These are phyloP conservation scores for Pseudopipra pipra DNA, from an alignment of 2,113 vertebrate species.

Conservation along the genomic window DNA sequence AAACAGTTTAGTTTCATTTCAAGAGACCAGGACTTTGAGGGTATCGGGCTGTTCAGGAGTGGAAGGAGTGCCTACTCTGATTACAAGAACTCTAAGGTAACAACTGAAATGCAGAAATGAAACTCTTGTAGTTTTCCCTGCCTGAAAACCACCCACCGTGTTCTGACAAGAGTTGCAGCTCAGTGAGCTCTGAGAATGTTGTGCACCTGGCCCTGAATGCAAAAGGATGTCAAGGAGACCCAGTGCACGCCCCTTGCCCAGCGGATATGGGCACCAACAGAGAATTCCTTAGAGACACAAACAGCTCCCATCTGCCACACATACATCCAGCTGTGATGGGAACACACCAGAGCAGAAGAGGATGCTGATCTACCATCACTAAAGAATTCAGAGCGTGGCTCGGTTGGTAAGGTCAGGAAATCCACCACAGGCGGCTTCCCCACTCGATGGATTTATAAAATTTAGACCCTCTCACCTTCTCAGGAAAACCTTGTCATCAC, in stretches of 20 bases:
- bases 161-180: constrained; percentile 14
- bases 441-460: background rate
- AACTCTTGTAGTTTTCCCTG: background rate
- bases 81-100: background rate
- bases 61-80: background rate
- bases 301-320: background rate
- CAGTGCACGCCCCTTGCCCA: background rate
- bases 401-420: background rate
- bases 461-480: background rate
- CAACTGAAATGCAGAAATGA: constrained; percentile 46
- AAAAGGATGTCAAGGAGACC: background rate
- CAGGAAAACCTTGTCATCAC: background rate
- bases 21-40: constrained; percentile 31
- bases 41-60: background rate
- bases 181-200: background rate
- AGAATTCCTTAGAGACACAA: constrained; percentile 19
- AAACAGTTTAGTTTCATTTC: constrained; percentile 46
- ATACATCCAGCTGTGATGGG: background rate
- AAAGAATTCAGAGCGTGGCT: background rate
- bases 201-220: background rate
- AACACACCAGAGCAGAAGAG: background rate
- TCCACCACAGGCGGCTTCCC: background rate
- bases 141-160: background rate
- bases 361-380: background rate
- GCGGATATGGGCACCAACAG: background rate